Evolutionary conservation across 2,797 vertebrate genomes (phyloP), one percentile per base, ranked within the genome.

Genomic region (Danio tinwini): DNA sequence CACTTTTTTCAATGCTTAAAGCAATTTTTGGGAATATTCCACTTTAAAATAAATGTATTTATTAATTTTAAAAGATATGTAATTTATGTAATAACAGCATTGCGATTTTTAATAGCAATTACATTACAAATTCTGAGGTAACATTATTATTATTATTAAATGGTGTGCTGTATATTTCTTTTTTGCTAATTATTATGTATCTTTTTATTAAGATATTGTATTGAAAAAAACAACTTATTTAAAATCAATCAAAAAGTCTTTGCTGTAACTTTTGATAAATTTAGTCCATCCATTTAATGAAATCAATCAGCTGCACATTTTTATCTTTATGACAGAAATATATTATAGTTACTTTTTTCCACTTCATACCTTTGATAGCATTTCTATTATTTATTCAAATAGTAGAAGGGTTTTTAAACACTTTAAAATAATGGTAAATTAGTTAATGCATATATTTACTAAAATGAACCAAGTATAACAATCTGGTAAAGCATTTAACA

Each of bases 51-150:
- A 29, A 29, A 29, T 29, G 29, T 29, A 29, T 17, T 56, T 19
- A 10, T 56, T 2, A n/a, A 58, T 12, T 58, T 11, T 56, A 56
- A 53, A 56, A 21, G 7, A n/a, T n/a, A n/a, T n/a, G n/a, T n/a
- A n/a, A 19, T 21, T 12, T 21, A 56, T 1, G 9, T 56, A 5
- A 21, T 56, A 17, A 5, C 1, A n/a, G n/a, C n/a, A n/a, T n/a
- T n/a, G n/a, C n/a, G n/a, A n/a, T n/a, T n/a, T n/a, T n/a, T n/a
- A n/a, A n/a, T n/a, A n/a, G 21, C 14, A 13, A 14, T 37, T 29
- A 59, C 56, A 59, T 37, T 29, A 59, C 56, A 59, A 59, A 59
- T 59, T n/a, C n/a, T n/a, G n/a, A n/a, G 12, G 21, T 59, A 14
- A 11, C 4, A 8, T 19, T n/a, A n/a, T 47, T 29, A 9, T 47